phyloP scores from a whole-genome alignment of 2,113 vertebrate genomes.

The Azemiops feae region DNA sequence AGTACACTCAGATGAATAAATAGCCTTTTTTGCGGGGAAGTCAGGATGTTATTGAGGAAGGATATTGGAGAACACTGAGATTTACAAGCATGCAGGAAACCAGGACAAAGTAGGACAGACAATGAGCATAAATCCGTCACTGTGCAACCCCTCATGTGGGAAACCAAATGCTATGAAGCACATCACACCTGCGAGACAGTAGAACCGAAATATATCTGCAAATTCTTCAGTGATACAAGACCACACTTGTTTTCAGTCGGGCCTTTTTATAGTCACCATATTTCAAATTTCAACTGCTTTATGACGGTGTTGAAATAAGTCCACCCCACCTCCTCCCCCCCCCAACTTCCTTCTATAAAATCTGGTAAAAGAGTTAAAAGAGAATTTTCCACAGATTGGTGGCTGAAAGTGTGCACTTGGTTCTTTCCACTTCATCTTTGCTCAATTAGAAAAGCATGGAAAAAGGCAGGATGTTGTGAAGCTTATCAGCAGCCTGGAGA shows the following conservation, averaged over 20 bases:
- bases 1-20: slow-evolving; percentile 16
- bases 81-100: background rate
- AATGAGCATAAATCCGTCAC: background rate
- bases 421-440: background rate
- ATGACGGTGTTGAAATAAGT: background rate
- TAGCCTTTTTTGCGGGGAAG: background rate
- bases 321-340: background rate
- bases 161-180: slow-evolving; percentile 1
- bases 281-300: background rate
- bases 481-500: background rate
- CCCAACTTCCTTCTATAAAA: background rate
- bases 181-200: background rate
- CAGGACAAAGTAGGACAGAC: background rate
- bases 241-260: background rate
- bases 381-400: background rate
- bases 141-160: background rate
- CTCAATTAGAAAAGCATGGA: background rate
- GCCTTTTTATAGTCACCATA: background rate
- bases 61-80: background rate
- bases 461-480: background rate
- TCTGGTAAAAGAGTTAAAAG: background rate
- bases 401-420: background rate
- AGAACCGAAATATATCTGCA: background rate
- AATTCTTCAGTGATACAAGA: background rate
- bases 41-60: background rate